Evolutionary conservation across 2,797 vertebrate species (phyloP), one percentile per base, ranked within the genome.

Genomic region (Poliocrania exsul): DNA sequence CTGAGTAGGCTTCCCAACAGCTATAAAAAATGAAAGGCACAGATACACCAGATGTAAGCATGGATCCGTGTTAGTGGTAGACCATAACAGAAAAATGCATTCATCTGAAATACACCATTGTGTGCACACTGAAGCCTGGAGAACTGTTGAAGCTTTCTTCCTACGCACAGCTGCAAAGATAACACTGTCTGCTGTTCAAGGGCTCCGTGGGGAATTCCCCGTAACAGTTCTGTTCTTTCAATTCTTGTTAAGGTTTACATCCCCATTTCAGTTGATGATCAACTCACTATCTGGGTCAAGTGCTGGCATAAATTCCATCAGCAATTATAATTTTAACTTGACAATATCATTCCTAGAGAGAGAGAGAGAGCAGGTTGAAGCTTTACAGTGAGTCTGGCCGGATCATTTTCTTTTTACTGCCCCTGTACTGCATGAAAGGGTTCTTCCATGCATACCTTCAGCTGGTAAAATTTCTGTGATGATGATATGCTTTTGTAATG

Each of bases 91-190:
- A 91, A 86, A 91, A 91, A 79, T 1, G 5, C 70, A 73, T 92
- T 94, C 51, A 91, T 88, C 75, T 94, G 91, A 96, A 96, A 94
- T 61, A 46, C 77, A 75, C 54, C 80, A 88, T 92, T 96, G 92
- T 95, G 87, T 79, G 72, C 47, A 44, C 4, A 38, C 86, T 90
- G 90, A 80, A 90, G 72, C 53, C 75, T 38, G 69, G 54, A 85
- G 88, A 88, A 78, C 78, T 83, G 89, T 82, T 10, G 17, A 80
- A 74, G 92, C 84, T 95, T 93, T 91, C 84, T 92, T 96, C 93
- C 84, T 90, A 83, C 11, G 8, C 94, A 93, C 96, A 96, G 95
- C 93, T 97, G 95, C 93, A 95, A 96, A 94, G 95, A 96, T 94
- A 96, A 96, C 84, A 95, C 81, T 81, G 88, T 87, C 90, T 94